Evolutionary conservation across 2,888 invertebrate species (phyloP).

Genomic region (Alviniconcha strummeri): DNA sequence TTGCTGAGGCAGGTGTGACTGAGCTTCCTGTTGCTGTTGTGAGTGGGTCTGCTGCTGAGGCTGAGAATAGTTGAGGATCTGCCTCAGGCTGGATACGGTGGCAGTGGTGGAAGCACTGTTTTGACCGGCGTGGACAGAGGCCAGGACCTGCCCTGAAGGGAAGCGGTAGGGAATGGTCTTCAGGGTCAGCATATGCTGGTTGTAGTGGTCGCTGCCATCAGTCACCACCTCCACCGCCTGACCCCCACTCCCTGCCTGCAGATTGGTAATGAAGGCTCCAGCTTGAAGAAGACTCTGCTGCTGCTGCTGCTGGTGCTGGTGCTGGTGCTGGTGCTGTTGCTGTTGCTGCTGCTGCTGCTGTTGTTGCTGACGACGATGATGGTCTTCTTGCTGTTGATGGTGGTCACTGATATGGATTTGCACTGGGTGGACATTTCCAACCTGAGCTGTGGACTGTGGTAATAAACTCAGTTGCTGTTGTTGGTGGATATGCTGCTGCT

Average conservation of each 20-base stretch:
- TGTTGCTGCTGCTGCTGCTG: background rate
- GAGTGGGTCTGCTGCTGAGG: constrained; percentile 19
- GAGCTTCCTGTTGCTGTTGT: constrained; percentile 19
- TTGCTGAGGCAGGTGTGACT: constrained; percentile 18
- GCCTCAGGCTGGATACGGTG: constrained; percentile 4
- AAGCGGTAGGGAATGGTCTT: constrained; percentile 28
- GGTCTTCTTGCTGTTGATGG: constrained; percentile 9
- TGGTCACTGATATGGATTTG: constrained; percentile 36
- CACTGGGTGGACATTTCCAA: constrained; percentile 30
- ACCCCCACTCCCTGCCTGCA: background rate
- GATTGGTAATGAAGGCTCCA: constrained; percentile 14
- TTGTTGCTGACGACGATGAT: constrained; percentile 30
- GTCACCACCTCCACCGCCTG: constrained; percentile 22
- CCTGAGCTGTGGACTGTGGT: background rate
- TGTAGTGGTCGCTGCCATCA: constrained; percentile 24
- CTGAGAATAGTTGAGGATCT: constrained; percentile 25
- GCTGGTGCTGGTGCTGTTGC: constrained; percentile 16
- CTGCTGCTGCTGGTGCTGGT: constrained; percentile 28
- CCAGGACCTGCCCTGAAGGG: constrained; percentile 1
- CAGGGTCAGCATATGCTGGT: constrained; percentile 6
- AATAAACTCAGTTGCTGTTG: constrained; percentile 17
- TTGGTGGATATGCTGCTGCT: background rate
- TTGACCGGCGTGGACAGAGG: constrained; percentile 7
- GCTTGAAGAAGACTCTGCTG: constrained; percentile 18
- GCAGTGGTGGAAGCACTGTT: background rate